Percentiles rank a stretch among this genome's conserved stretches.
Evolutionary conservation across 2,888 invertebrate species (phyloP).

Genomic region (Spodoptera littoralis): DNA sequence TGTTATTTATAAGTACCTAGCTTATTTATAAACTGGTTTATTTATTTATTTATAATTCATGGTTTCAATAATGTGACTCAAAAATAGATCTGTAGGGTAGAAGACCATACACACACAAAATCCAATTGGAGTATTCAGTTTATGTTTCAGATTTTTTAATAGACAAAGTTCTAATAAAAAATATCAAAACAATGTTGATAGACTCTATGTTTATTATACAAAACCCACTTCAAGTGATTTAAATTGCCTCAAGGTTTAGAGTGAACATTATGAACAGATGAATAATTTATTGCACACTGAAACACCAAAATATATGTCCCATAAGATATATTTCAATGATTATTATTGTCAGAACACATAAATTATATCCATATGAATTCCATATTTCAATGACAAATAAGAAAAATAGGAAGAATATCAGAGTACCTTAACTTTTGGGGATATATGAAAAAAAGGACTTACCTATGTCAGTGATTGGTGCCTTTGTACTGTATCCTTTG

Average conservation of each 20-base stretch:
- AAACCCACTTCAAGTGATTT: not conserved
- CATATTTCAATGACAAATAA: constrained; percentile 18
- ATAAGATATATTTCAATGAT: not conserved
- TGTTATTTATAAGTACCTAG: too few species aligned
- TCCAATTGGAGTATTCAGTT: too few species aligned
- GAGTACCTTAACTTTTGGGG: not conserved
- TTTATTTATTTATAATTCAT: too few species aligned
- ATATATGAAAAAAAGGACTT: constrained; percentile 57
- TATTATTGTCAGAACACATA: constrained; percentile 11
- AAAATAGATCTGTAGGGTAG: too few species aligned
- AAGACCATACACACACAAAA: too few species aligned
- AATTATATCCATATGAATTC: constrained; percentile 19
- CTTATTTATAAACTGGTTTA: too few species aligned
- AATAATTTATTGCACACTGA: constrained; percentile 6
- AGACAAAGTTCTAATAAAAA: too few species aligned
- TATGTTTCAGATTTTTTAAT: too few species aligned
- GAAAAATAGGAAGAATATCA: not conserved
- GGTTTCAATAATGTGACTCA: too few species aligned
- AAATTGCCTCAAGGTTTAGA: not conserved
- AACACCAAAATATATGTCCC: not conserved
- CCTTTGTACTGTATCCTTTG: constrained; percentile 94
- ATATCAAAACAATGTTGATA: too few species aligned
- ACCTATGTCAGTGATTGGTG: constrained; percentile 98
- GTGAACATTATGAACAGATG: constrained; percentile 1
- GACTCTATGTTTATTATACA: too few species aligned